A percentile compares a stretch with the other conserved stretches of the same genome.
Conservation (phyloP, 2,888 invertebrate species). For the Drosophila differens region DNA sequence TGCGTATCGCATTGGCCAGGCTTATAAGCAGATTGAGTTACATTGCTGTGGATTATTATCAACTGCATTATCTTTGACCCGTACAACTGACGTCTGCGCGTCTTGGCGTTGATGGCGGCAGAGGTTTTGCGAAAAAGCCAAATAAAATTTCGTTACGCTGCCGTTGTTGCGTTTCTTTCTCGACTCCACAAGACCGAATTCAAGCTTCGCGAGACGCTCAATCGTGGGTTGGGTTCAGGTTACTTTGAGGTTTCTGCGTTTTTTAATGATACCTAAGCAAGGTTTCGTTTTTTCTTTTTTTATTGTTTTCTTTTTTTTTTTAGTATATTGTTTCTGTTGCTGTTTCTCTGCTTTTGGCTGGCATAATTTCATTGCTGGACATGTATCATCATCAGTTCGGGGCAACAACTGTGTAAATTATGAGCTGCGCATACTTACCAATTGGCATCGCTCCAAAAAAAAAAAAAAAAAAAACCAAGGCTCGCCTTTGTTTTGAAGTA, state of each 20-base stretch:
- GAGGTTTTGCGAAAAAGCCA: constrained; percentile 53
- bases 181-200: constrained; percentile 15
- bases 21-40: constrained; percentile 81
- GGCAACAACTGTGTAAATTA: constrained; percentile 75
- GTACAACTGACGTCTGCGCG: constrained; percentile 25
- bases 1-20: constrained; percentile 65
- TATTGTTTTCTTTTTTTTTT: constrained; percentile 20
- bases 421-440: constrained; percentile 74
- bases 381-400: constrained; percentile 64
- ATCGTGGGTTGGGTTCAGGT: constrained; percentile 44
- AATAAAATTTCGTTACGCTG: constrained; percentile 81
- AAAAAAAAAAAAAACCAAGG: constrained; percentile 13
- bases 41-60: constrained; percentile 82
- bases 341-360: constrained; percentile 37
- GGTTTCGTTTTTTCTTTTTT: constrained; percentile 27
- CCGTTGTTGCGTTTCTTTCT: constrained; percentile 62
- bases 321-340: constrained; percentile 14
- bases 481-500: constrained; percentile 62
- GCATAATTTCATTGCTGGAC: constrained; percentile 68
- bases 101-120: constrained; percentile 45
- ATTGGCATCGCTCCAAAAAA: constrained; percentile 68
- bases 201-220: constrained; percentile 19
- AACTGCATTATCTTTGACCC: constrained; percentile 72
- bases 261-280: constrained; percentile 72
- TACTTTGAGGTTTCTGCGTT: constrained; percentile 52